These are phyloP conservation scores for Archilochus colubris DNA, from an alignment of 2,113 vertebrate genomes.

Conservation along the genomic window DNA sequence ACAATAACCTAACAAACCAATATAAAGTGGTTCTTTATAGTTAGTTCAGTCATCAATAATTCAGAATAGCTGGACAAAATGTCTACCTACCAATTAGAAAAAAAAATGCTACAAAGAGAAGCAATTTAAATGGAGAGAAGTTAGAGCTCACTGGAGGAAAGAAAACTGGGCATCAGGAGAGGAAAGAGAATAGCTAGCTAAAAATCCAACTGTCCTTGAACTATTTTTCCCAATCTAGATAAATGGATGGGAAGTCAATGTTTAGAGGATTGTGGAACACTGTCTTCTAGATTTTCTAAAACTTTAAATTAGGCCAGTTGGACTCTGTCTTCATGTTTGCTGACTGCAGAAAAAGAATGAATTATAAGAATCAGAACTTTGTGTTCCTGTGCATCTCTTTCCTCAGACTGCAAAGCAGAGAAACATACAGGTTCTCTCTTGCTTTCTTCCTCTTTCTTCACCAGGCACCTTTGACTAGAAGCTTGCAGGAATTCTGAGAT, in stretches of 20 bases:
- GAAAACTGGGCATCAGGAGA: not conserved
- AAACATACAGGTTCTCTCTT: not conserved
- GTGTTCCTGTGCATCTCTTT: not conserved
- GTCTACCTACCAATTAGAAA: not conserved
- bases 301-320: not conserved
- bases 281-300: not conserved
- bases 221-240: not conserved
- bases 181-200: not conserved
- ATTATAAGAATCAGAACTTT: not conserved
- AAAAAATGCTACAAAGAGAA: not conserved
- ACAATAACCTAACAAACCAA: not conserved
- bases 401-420: not conserved
- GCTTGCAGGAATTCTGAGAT: not conserved
- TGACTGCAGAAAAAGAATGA: not conserved
- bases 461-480: not conserved
- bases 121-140: not conserved
- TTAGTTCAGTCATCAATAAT: not conserved
- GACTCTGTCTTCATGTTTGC: not conserved
- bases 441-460: not conserved
- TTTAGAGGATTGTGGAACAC: not conserved
- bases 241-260: not conserved
- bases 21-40: not conserved
- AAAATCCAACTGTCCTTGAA: not conserved
- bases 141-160: not conserved
- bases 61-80: not conserved